A percentile compares a stretch with the other conserved stretches of the same genome.
Evolutionary conservation across 2,888 invertebrate genomes (phyloP).

Genomic region (Epistrophella euchroma): DNA sequence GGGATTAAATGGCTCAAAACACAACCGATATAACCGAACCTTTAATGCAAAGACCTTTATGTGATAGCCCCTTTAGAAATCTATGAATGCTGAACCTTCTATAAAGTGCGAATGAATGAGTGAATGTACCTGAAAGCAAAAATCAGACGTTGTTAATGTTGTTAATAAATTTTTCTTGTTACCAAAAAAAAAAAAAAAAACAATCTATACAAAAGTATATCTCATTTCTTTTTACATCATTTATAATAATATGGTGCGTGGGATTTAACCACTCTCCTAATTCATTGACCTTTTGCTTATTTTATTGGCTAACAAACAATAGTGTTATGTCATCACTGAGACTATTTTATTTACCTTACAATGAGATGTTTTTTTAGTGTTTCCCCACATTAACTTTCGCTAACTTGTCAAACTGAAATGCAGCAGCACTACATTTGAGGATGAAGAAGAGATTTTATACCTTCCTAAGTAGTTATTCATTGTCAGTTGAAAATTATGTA

Average conservation of each 20-base stretch:
- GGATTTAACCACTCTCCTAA: neutral
- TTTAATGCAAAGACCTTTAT: slow-evolving; percentile 56
- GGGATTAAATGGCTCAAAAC: slow-evolving; percentile 45
- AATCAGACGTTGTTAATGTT: slow-evolving; percentile 72
- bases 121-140: slow-evolving; percentile 69
- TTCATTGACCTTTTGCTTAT: neutral
- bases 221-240: neutral
- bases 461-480: too few relatives aligned
- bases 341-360: neutral
- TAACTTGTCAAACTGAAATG: neutral
- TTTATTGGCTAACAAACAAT: neutral
- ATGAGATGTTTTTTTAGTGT: neutral
- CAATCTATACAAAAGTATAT: neutral
- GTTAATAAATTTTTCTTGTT: slow-evolving; percentile 70
- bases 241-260: neutral
- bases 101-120: slow-evolving; percentile 63
- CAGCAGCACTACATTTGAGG: too few relatives aligned
- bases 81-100: slow-evolving; percentile 30
- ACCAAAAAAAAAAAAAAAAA: slow-evolving; percentile 42
- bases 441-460: neutral
- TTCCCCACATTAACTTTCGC: neutral
- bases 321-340: neutral
- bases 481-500: too few relatives aligned
- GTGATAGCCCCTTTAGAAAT: slow-evolving; percentile 66
- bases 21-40: slow-evolving; percentile 34